Evolutionary conservation across 2,888 invertebrate species (phyloP).

Genomic region (Capitulum mitella): DNA sequence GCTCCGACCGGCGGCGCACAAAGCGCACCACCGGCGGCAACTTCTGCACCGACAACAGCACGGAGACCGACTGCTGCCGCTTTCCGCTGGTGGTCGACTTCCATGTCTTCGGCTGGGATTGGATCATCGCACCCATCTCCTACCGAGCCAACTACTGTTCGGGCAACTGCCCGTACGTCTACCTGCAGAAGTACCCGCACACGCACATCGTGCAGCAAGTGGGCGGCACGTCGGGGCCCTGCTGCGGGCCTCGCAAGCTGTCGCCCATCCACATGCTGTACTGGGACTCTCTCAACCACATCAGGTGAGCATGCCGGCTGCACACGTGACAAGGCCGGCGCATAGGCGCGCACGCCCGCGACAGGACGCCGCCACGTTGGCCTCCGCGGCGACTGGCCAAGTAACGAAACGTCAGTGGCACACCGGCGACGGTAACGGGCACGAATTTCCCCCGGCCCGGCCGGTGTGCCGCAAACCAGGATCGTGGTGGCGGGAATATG

Average conservation of each 20-base stretch:
- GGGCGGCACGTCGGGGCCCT: slow-evolving; percentile 33
- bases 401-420: too few species aligned
- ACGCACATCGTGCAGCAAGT: slow-evolving; percentile 34
- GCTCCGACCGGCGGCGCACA: slow-evolving; percentile 47
- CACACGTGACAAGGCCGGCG: neutral
- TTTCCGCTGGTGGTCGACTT: slow-evolving; percentile 91
- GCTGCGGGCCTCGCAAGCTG: slow-evolving; percentile 35
- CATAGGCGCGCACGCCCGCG: too few species aligned
- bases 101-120: slow-evolving; percentile 92
- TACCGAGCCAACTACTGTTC: slow-evolving; percentile 95
- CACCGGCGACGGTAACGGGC: too few species aligned
- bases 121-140: slow-evolving; percentile 90
- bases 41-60: slow-evolving; percentile 65
- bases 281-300: slow-evolving; percentile 29
- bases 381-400: too few species aligned
- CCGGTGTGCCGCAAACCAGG: too few species aligned
- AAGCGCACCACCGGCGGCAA: slow-evolving; percentile 72
- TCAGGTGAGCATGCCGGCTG: neutral
- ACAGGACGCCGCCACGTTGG: too few species aligned
- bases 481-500: too few species aligned
- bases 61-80: slow-evolving; percentile 83
- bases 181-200: slow-evolving; percentile 36
- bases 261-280: slow-evolving; percentile 35
- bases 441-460: too few species aligned
- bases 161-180: slow-evolving; percentile 71